Evolutionary conservation across 2,888 invertebrate species (phyloP), one percentile per base, ranked within the genome.

Genomic region (Meteorus cinctellus): DNA sequence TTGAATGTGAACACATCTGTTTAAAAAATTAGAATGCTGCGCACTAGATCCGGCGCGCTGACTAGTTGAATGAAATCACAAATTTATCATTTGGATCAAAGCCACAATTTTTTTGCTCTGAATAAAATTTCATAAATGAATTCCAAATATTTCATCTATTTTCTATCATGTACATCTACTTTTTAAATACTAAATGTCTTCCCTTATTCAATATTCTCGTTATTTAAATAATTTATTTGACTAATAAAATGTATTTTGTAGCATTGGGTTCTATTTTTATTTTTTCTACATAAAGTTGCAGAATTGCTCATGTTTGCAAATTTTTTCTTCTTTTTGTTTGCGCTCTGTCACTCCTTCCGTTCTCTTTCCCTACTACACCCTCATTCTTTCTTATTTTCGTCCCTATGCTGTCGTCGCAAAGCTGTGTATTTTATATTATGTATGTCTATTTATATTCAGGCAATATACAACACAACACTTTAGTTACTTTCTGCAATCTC

Each of bases 401-500:
- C 16, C 65, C 36, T 19, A 34, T 65, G 36, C n/a, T 36, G 65
- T 65, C 65, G 63, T 29, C 31, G 41, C 36, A 51, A 60, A 19
- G 66, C 45, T 69, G 51, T 76, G 76, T 55, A 76, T 72, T 76
- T 76, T 76, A 72, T 72, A 72, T 76, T 72, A 76, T 76, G 68
- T 72, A 67, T 76, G 36, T 62, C 72, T 76, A 76, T 72, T 76
- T 76, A 76, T 76, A 76, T 76, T 59, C 72, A 75, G 71, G 68
- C 65, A 34, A 19, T 68, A 63, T 31, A 62, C 16, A 63, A 24
- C 48, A 72, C 48, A 51, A 72, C 48, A 34, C 67, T 72, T 27
- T 67, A 36, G 14, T 48, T 66, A 62, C 67, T 55, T 68, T 19
- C 34, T 34, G 10, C 45, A 45, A 67, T 60, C 75, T 71, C 71